These are phyloP conservation scores for Hydractinia symbiolongicarpus DNA, from an alignment of 30 jellyfish, hydroid and myxozoan species.

Conservation along the genomic window DNA sequence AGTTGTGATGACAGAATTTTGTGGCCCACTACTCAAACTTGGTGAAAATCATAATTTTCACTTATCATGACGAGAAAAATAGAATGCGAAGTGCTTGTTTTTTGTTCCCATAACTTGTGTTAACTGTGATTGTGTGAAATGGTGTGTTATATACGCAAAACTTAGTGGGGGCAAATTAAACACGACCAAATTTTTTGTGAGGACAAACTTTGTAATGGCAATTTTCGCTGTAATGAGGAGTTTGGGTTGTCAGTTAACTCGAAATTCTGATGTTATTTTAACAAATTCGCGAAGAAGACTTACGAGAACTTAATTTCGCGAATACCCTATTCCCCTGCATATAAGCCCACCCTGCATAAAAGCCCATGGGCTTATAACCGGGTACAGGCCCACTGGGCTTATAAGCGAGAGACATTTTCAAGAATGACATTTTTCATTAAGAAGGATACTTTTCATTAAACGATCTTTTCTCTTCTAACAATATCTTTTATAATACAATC, in stretches of 20 bases:
- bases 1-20: too few species aligned
- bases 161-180: conserved; percentile 14
- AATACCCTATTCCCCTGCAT: conserved; percentile 24
- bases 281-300: neutral
- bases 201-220: too few species aligned
- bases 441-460: conserved; percentile 7
- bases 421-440: conserved; percentile 4
- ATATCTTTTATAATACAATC: neutral
- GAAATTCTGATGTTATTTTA: too few species aligned
- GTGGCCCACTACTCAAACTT: too few species aligned
- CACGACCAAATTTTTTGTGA: neutral
- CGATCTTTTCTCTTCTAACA: neutral
- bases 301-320: neutral
- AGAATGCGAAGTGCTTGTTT: too few species aligned
- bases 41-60: too few species aligned
- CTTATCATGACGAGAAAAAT: too few species aligned
- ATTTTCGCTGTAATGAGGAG: too few species aligned
- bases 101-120: too few species aligned
- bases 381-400: conserved; percentile 15
- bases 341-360: conserved; percentile 12
- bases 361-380: conserved; percentile 11
- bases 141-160: neutral
- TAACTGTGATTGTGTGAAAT: too few species aligned
- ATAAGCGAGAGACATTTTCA: conserved; percentile 11
- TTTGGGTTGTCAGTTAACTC: too few species aligned